phyloP scores from a whole-genome alignment of 2,113 vertebrate genomes.

The Tympanuchus pallidicinctus region DNA sequence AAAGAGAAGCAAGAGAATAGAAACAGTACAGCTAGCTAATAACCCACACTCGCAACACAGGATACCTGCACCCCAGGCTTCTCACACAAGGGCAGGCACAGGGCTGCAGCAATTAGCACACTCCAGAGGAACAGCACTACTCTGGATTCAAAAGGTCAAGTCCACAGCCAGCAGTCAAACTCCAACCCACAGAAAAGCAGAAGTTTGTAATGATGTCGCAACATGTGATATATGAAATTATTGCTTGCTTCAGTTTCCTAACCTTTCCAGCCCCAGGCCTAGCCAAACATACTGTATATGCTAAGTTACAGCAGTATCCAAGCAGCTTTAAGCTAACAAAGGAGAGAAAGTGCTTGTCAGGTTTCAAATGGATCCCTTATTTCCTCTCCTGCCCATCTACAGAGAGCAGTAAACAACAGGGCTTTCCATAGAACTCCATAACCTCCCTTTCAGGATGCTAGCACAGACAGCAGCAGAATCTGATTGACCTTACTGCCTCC shows the following conservation, averaged over 20 bases:
- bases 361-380: background rate
- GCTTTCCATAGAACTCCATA: background rate
- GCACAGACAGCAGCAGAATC: background rate
- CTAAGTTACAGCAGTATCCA: background rate
- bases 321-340: background rate
- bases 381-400: background rate
- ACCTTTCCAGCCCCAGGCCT: background rate
- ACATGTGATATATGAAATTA: background rate
- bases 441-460: background rate
- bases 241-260: background rate
- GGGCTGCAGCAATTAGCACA: background rate
- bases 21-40: background rate
- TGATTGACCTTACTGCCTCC: background rate
- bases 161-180: background rate
- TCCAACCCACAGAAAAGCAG: background rate
- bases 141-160: background rate
- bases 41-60: background rate
- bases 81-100: background rate
- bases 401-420: background rate
- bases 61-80: background rate
- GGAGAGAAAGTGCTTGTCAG: background rate
- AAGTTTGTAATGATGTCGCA: rapidly evolving
- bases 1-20: background rate
- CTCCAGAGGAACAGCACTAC: background rate
- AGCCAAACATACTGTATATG: background rate